Evolutionary conservation across 2,797 vertebrate genomes (phyloP).

Genomic region (Neoniphon sammara): DNA sequence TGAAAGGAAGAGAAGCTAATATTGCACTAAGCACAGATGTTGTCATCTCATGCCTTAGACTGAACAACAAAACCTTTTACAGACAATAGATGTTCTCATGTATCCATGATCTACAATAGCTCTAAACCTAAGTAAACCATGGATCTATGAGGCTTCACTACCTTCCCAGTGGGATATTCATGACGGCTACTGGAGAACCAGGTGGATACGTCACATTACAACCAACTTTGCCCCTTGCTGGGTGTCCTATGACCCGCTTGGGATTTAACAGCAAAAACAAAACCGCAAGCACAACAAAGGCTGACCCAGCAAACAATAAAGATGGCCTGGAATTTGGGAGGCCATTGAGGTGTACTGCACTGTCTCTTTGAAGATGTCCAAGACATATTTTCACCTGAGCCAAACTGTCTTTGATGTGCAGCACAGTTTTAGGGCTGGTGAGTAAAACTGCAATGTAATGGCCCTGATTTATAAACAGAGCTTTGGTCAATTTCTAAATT

Average conservation of each 20-base stretch:
- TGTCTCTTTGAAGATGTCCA: constrained; percentile 3
- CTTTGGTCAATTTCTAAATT: background rate
- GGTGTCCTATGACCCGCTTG: constrained; percentile 44
- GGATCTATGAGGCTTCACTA: constrained; percentile 17
- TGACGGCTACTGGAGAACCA: constrained; percentile 19
- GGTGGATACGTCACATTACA: constrained; percentile 39
- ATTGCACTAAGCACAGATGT: constrained; percentile 38
- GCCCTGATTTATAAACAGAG: background rate
- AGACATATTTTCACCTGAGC: constrained; percentile 20
- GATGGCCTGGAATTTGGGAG: constrained; percentile 48
- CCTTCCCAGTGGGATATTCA: constrained; percentile 29
- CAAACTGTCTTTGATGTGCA: constrained; percentile 37
- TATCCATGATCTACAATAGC: constrained; percentile 50
- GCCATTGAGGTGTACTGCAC: constrained; percentile 26
- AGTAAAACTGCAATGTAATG: constrained; percentile 1
- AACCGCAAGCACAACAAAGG: constrained; percentile 53
- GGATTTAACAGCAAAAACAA: constrained; percentile 44
- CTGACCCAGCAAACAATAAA: constrained; percentile 47
- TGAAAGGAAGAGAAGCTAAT: constrained; percentile 24
- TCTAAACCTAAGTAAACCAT: constrained; percentile 13
- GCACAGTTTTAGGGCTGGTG: constrained; percentile 1
- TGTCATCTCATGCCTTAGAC: constrained; percentile 41
- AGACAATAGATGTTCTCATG: constrained; percentile 65
- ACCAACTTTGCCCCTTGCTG: constrained; percentile 21
- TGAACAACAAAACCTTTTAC: constrained; percentile 48